These are phyloP conservation scores for Ashinkailepas kermadecensis DNA, from an alignment of 2,888 invertebrate species.

Conservation along the genomic window DNA sequence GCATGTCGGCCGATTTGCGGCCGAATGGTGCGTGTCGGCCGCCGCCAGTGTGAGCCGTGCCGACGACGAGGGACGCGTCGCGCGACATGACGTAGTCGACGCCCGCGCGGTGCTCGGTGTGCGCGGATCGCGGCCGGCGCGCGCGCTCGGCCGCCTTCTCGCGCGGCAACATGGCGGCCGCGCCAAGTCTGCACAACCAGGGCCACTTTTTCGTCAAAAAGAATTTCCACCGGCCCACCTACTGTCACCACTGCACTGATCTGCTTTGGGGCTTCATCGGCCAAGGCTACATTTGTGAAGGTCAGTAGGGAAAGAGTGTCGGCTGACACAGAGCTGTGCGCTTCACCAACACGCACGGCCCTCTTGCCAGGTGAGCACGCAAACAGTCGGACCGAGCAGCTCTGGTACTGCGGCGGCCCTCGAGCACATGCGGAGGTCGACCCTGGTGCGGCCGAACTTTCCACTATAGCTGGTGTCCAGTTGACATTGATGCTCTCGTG, in stretches of 20 bases:
- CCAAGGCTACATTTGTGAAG: conserved; percentile 99
- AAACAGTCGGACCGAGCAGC: no score
- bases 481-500: no score
- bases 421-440: no score
- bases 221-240: conserved; percentile 99
- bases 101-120: conserved; percentile 39
- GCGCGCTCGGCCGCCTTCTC: conserved; percentile 29
- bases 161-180: neutral
- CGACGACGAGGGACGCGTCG: conserved; percentile 35
- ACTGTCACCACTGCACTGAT: conserved; percentile 99
- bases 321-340: no score
- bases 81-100: conserved; percentile 38
- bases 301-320: conserved; percentile 51
- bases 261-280: conserved; percentile 99
- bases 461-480: no score
- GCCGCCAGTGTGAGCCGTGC: conserved; percentile 31
- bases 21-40: neutral
- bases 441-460: no score
- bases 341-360: no score
- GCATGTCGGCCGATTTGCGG: neutral
- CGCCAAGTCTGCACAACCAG: conserved; percentile 24
- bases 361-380: no score
- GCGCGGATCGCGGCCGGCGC: conserved; percentile 39
- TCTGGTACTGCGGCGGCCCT: no score
- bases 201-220: conserved; percentile 99